These are phyloP conservation scores for Antedon mediterranea DNA, from an alignment of 53 echinoderm and acorn worm genomes.

Conservation along the genomic window DNA sequence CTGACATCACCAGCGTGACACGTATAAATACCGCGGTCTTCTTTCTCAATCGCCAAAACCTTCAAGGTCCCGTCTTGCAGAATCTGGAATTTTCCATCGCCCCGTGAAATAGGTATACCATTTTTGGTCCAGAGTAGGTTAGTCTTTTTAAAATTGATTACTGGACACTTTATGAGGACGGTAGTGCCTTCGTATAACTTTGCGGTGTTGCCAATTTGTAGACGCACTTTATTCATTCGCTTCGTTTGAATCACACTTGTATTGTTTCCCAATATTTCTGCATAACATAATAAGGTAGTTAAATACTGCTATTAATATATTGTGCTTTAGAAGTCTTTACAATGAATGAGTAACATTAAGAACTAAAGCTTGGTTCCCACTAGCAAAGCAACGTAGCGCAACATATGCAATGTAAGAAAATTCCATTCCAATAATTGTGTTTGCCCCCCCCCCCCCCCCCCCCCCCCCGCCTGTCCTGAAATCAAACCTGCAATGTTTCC, in stretches of 20 bases:
- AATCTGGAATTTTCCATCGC: constrained; percentile 29
- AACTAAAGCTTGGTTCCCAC: no score
- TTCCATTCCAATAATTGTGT: no score
- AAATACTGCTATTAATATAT: no score
- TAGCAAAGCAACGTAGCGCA: no score
- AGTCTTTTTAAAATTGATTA: constrained; percentile 45
- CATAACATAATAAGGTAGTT: not conserved
- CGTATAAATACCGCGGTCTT: constrained; percentile 59
- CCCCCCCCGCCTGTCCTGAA: no score
- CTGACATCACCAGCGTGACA: constrained; percentile 47
- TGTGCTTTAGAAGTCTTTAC: no score
- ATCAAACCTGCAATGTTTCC: no score
- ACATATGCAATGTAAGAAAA: no score
- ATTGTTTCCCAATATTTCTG: not conserved
- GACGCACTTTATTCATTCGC: constrained; percentile 23
- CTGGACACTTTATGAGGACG: constrained; percentile 67
- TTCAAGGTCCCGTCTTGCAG: constrained; percentile 42
- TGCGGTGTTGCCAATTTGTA: constrained; percentile 56
- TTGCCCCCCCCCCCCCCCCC: no score
- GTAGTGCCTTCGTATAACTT: constrained; percentile 37
- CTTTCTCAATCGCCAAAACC: constrained; percentile 23
- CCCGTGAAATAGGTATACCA: constrained; percentile 1
- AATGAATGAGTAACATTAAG: no score
- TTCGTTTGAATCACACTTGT: not conserved
- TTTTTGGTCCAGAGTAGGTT: constrained; percentile 49